Percentiles rank a stretch among this genome's conserved stretches.
phyloP scores from a whole-genome alignment of 2,888 invertebrate genomes.

The Lacanobia oleracea region DNA sequence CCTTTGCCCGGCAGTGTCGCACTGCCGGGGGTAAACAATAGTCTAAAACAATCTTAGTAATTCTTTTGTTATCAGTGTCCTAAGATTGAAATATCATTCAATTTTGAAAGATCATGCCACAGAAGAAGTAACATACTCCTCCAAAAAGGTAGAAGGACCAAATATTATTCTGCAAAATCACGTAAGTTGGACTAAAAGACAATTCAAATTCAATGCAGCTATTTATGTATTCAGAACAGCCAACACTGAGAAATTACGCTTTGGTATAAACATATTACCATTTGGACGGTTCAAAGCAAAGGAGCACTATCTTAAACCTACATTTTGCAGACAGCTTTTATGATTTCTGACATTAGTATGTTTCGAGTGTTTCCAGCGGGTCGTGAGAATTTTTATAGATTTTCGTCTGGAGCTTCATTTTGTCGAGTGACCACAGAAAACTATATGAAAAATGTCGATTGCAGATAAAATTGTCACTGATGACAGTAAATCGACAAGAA shows the following conservation, averaged over 20 bases:
- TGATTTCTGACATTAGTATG: conserved; percentile 33
- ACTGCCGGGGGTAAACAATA: no score
- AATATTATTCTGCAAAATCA: conserved; percentile 10
- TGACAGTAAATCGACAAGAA: neutral
- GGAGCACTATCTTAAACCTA: conserved; percentile 16
- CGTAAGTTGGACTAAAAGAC: neutral
- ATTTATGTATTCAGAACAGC: conserved; percentile 42
- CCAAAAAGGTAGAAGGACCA: neutral
- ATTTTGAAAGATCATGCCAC: neutral
- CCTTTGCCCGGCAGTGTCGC: no score
- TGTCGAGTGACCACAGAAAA: neutral
- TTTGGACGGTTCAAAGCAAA: conserved; percentile 37
- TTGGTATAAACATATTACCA: conserved; percentile 38
- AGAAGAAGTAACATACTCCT: neutral
- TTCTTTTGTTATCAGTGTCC: neutral
- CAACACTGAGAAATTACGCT: conserved; percentile 35
- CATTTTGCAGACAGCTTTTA: conserved; percentile 40
- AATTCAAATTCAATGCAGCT: conserved; percentile 18
- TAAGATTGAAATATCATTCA: neutral
- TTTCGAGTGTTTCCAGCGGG: neutral
- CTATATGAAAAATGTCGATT: neutral
- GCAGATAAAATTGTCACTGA: neutral
- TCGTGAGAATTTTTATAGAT: neutral
- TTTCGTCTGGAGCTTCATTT: neutral
- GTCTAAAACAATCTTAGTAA: no score